Base-by-base conservation (phyloP, 1,140 invertebrate species). In the Antheraea pernyi region DNA sequence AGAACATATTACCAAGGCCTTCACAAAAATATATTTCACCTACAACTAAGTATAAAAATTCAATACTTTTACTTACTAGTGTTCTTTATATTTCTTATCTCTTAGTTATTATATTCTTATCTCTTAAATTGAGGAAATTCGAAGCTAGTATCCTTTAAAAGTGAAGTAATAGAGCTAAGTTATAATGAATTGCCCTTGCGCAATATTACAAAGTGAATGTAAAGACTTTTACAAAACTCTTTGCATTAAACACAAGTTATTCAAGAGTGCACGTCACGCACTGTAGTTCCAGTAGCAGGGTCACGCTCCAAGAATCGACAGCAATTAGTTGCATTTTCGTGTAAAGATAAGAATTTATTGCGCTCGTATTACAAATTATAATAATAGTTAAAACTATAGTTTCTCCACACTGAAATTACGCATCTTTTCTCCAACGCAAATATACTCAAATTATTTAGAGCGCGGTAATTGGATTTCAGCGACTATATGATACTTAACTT, bases 251-350 rank as follows among this genome's bases (percentile, higher is more conserved):
- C 61, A 36, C 19, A 37, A 37, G 7, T 19, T 65, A 65, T 65
- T 65, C 42, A 53, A 48, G 39, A 65, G 62, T 64, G 22, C 11
- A 13, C 53, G 65, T 67, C 37, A 67, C 65, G 53, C 65, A 30
- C 8, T 30, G 18, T 59, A 59, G 65, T 58, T 19, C 53, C 48
- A 30, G 19, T 58, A 65, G 11, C 19, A 53, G 48, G 53, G 65
- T 67, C 48, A 67, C 65, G 65, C 65, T 67, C 37, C 48, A 67
- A 36, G 58, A n/a, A 59, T 67, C 53, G 19, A 46, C 37, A 16
- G 7, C 53, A 67, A 59, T 67, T 67, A 59, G 30, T 59, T 67
- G 48, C 53, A 13, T 67, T 59, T 59, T 67, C 48, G 30, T 67
- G 18, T 42, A 48, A 11, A 48, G 19, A 46, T 46, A 65, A 48